Percentiles rank a stretch among this genome's conserved stretches.
These are phyloP conservation scores for Caenorhabditis inopinata DNA, from an alignment of 1,140 invertebrate species.

Conservation along the genomic window DNA sequence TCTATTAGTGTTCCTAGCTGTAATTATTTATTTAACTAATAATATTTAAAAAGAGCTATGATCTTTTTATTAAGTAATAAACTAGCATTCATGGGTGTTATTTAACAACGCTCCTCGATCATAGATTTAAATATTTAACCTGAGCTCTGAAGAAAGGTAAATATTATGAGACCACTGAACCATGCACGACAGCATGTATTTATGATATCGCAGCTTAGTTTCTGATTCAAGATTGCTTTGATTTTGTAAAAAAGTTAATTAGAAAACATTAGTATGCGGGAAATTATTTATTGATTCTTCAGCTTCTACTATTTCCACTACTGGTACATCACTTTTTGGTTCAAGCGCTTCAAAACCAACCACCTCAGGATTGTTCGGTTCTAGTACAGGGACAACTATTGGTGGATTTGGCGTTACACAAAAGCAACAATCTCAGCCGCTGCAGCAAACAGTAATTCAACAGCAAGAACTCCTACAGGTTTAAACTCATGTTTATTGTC, in stretches of 20 bases:
- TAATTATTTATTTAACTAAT: no score
- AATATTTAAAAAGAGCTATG: no score
- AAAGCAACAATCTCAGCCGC: neutral
- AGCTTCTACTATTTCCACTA: neutral
- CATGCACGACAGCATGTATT: no score
- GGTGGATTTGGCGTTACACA: neutral
- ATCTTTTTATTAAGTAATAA: neutral
- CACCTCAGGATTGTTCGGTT: neutral
- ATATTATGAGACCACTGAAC: no score
- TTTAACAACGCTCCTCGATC: no score
- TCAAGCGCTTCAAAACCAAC: neutral
- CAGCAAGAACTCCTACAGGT: slow-evolving; percentile 7
- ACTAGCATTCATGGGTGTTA: no score
- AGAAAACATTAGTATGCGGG: neutral
- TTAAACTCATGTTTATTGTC: neutral
- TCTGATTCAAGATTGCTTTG: no score
- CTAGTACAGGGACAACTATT: neutral
- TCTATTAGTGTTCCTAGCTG: neutral
- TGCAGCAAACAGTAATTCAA: neutral
- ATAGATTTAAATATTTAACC: no score
- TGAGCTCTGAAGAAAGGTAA: no score
- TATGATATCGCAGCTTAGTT: no score
- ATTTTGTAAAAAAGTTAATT: no score
- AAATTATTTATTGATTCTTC: no score
- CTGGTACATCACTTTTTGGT: slow-evolving; percentile 16